Conservation (phyloP, 2,888 invertebrate species). For the Acheta domesticus region DNA sequence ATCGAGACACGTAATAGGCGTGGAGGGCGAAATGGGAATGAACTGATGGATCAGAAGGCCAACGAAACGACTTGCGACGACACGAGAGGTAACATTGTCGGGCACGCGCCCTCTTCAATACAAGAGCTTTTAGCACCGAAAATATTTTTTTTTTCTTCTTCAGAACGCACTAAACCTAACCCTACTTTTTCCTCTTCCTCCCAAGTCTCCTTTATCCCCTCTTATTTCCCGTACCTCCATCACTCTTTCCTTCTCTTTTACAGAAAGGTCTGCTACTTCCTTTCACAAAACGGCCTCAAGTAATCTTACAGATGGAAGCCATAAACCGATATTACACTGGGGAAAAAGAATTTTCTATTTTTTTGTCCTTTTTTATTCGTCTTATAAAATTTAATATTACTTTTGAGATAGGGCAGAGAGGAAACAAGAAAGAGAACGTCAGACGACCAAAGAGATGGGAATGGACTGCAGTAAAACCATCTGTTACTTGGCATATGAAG, state of each 20-base stretch:
- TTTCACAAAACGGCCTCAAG: constrained; percentile 49
- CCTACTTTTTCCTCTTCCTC: constrained; percentile 37
- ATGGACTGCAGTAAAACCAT: constrained; percentile 1
- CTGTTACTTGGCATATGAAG: not conserved
- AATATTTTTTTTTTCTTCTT: constrained; percentile 40
- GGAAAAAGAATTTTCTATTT: constrained; percentile 49
- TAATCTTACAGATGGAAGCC: constrained; percentile 52
- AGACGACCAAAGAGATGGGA: not conserved
- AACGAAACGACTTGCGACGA: not conserved
- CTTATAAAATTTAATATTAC: constrained; percentile 53
- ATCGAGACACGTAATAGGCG: not conserved
- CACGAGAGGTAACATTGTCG: not conserved
- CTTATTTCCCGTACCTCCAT: constrained; percentile 30
- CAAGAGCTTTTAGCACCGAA: constrained; percentile 33
- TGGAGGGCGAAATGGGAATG: not conserved
- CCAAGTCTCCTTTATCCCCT: constrained; percentile 41
- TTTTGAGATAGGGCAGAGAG: constrained; percentile 36
- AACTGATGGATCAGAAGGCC: not conserved
- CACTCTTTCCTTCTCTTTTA: constrained; percentile 40
- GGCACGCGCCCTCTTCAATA: constrained; percentile 1
- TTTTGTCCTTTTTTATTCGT: constrained; percentile 42
- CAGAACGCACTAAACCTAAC: not conserved
- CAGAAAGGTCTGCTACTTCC: constrained; percentile 48
- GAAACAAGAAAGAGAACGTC: not conserved
- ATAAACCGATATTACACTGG: constrained; percentile 52